A percentile compares a stretch with the other conserved stretches of the same genome.
phyloP scores from a whole-genome alignment of 2,113 vertebrate genomes.

The Atrichornis clamosus region DNA sequence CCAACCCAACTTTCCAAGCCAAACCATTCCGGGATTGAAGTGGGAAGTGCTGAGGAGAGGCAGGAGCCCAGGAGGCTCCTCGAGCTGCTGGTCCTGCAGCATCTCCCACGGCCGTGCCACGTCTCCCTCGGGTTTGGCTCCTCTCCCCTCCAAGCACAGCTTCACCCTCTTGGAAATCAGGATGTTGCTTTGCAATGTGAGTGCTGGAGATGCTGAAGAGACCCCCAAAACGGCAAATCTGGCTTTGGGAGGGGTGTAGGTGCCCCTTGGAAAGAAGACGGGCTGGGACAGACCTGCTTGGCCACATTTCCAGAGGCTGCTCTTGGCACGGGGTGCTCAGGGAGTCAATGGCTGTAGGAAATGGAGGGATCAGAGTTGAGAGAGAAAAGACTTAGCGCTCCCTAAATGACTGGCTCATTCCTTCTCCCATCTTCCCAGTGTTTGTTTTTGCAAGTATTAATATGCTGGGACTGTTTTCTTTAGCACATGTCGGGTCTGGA shows the following conservation, averaged over 20 bases:
- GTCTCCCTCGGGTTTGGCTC: background rate
- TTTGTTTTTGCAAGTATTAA: conserved; percentile 46
- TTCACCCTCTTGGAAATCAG: background rate
- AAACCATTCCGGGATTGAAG: background rate
- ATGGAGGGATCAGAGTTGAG: background rate
- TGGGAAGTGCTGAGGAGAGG: background rate
- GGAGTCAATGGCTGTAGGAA: background rate
- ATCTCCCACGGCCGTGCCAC: rapidly evolving
- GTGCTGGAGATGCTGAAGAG: background rate
- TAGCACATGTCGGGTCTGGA: rapidly evolving
- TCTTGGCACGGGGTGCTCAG: background rate
- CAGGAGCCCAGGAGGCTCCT: rapidly evolving
- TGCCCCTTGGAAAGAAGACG: too few species aligned
- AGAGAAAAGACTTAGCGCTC: background rate
- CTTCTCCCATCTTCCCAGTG: background rate
- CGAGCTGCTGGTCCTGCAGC: background rate
- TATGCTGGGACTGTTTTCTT: background rate
- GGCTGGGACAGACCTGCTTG: background rate
- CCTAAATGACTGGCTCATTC: background rate
- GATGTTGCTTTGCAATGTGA: rapidly evolving
- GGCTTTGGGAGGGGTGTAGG: background rate
- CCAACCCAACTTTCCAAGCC: background rate
- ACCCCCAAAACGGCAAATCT: background rate
- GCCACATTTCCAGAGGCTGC: background rate
- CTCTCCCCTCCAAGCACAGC: background rate